Evolutionary conservation across 2,888 invertebrate genomes (phyloP).

Genomic region (Tenthredo amoena): DNA sequence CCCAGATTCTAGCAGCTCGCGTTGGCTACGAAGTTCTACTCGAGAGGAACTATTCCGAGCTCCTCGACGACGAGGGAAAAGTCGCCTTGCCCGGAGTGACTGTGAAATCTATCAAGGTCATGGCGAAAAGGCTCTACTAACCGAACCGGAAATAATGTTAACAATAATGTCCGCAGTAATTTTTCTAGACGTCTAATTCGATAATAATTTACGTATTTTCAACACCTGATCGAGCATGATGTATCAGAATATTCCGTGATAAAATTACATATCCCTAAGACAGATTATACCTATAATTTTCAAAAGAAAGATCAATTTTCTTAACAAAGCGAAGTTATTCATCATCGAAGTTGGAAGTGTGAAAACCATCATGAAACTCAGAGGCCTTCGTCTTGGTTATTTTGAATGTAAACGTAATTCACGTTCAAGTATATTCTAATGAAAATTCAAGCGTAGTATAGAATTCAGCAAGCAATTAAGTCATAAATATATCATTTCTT

Average conservation of each 20-base stretch:
- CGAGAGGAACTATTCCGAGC: slow-evolving; percentile 57
- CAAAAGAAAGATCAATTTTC: neutral
- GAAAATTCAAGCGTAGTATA: too few species aligned
- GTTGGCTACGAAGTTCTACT: slow-evolving; percentile 64
- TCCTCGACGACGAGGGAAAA: slow-evolving; percentile 61
- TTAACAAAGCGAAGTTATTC: neutral
- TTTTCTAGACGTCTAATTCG: neutral
- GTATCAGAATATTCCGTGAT: neutral
- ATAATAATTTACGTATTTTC: neutral
- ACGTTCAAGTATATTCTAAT: too few species aligned
- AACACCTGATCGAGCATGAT: neutral
- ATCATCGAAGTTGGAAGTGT: too few species aligned
- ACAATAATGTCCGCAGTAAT: neutral
- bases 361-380: too few species aligned
- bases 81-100: slow-evolving; percentile 61
- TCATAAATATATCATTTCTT: too few species aligned
- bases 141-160: neutral
- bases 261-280: neutral
- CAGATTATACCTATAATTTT: neutral
- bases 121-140: slow-evolving; percentile 57
- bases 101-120: slow-evolving; percentile 61
- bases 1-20: slow-evolving; percentile 65
- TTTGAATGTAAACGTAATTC: too few species aligned
- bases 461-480: too few species aligned
- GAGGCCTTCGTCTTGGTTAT: too few species aligned